Evolutionary conservation across 2,888 invertebrate genomes (phyloP).

Genomic region (Neelides folsomi): DNA sequence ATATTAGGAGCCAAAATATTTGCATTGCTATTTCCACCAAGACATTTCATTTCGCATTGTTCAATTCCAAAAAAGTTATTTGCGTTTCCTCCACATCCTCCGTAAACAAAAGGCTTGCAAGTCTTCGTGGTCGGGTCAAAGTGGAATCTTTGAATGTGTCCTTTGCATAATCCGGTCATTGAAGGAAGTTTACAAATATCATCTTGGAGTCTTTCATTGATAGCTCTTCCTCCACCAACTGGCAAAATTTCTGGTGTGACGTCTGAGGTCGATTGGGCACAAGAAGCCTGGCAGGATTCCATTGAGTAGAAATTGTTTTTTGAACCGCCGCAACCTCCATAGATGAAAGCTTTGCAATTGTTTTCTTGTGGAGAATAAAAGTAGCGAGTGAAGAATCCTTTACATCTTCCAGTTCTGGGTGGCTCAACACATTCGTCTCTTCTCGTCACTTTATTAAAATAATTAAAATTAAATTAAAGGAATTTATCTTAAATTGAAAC

Average conservation of each 20-base stretch:
- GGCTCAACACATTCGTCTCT: conserved; percentile 7
- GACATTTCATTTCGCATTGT: conserved; percentile 4
- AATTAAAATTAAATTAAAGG: no score
- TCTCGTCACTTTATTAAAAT: no score
- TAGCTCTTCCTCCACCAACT: conserved; percentile 6
- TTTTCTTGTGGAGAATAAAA: conserved; percentile 32
- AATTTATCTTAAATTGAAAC: no score
- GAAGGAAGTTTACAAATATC: conserved; percentile 15
- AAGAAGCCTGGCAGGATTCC: conserved; percentile 21
- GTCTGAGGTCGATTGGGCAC: conserved; percentile 15
- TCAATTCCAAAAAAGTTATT: conserved; percentile 10
- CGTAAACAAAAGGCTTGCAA: conserved; percentile 26
- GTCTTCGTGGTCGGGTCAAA: conserved; percentile 16
- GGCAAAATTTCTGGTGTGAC: conserved; percentile 14
- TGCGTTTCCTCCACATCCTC: conserved; percentile 21
- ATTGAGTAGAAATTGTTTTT: conserved; percentile 33
- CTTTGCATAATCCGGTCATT: conserved; percentile 23
- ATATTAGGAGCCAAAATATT: not conserved
- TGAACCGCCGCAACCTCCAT: conserved; percentile 35
- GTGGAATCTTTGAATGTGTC: conserved; percentile 16
- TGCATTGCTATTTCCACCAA: not conserved
- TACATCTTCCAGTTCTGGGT: conserved; percentile 23
- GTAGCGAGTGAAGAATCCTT: conserved; percentile 26
- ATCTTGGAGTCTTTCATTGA: conserved; percentile 3
- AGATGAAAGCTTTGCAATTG: conserved; percentile 34